These are phyloP conservation scores for Ormia ochracea DNA, from an alignment of 2,888 invertebrate genomes.

Conservation along the genomic window DNA sequence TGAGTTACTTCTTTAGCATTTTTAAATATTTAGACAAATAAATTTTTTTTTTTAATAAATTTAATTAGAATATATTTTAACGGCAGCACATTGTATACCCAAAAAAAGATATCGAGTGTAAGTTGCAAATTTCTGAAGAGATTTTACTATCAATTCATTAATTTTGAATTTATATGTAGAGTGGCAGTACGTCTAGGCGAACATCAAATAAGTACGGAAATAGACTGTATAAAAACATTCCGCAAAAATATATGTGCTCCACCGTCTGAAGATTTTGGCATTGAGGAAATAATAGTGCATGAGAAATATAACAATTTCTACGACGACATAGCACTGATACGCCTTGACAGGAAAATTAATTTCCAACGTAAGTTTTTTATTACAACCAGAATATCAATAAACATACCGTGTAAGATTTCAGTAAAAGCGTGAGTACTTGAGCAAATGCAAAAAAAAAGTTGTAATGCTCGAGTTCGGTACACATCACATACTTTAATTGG, in stretches of 20 bases:
- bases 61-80: conserved; percentile 66
- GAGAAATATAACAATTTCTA: conserved; percentile 44
- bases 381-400: not conserved
- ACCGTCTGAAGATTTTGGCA: conserved; percentile 67
- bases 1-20: conserved; percentile 61
- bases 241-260: conserved; percentile 67
- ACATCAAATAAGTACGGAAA: conserved; percentile 68
- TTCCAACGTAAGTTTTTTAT: conserved; percentile 65
- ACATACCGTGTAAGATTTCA: too few relatives aligned
- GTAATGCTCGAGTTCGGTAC: too few relatives aligned
- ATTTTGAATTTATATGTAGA: conserved; percentile 43
- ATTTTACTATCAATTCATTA: not conserved
- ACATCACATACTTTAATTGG: too few relatives aligned
- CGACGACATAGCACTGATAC: conserved; percentile 70
- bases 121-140: conserved; percentile 40
- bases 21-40: not conserved
- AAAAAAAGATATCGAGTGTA: conserved; percentile 65
- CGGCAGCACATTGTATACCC: conserved; percentile 69
- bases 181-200: conserved; percentile 69
- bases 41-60: not conserved
- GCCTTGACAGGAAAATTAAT: conserved; percentile 65
- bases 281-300: conserved; percentile 66
- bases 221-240: conserved; percentile 67
- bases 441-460: too few relatives aligned
- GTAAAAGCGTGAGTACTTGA: too few relatives aligned